These are phyloP conservation scores for Synanthedon vespiformis DNA, from an alignment of 2,888 invertebrate genomes.

Conservation along the genomic window DNA sequence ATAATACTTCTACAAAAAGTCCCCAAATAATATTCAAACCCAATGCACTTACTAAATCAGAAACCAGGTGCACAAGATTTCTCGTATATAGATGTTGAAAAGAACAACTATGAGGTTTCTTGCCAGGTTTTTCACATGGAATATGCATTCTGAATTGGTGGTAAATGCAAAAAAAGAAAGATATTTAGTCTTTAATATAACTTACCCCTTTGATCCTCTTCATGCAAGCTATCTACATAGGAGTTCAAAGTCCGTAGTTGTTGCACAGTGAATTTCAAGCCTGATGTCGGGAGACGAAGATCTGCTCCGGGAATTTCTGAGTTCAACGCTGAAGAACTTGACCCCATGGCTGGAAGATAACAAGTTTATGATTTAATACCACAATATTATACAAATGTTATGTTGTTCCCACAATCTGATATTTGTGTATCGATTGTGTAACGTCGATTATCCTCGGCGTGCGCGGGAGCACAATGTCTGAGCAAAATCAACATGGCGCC, in stretches of 20 bases:
- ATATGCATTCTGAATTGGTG: too few species aligned
- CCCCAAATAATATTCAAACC: too few species aligned
- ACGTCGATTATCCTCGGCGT: constrained; percentile 19
- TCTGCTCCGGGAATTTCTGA: constrained; percentile 51
- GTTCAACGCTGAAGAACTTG: constrained; percentile 39
- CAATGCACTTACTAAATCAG: too few species aligned
- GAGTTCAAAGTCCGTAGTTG: constrained; percentile 51
- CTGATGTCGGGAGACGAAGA: constrained; percentile 45
- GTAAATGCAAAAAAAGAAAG: not conserved
- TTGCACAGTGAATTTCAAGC: constrained; percentile 40
- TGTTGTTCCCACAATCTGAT: not conserved
- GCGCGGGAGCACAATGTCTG: constrained; percentile 30
- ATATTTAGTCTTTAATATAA: not conserved
- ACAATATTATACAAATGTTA: not conserved
- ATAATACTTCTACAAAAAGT: too few species aligned
- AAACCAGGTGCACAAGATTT: too few species aligned
- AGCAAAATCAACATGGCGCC: constrained; percentile 30
- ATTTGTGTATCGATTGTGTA: constrained; percentile 16
- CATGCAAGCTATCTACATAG: constrained; percentile 42
- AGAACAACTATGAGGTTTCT: too few species aligned
- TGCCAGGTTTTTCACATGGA: too few species aligned
- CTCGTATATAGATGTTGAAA: too few species aligned
- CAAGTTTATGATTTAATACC: not conserved
- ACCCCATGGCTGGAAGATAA: constrained; percentile 33
- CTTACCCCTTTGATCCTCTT: constrained; percentile 53